Base-by-base conservation (phyloP, 2,888 invertebrate species). In the Hirudinaria manillensis region DNA sequence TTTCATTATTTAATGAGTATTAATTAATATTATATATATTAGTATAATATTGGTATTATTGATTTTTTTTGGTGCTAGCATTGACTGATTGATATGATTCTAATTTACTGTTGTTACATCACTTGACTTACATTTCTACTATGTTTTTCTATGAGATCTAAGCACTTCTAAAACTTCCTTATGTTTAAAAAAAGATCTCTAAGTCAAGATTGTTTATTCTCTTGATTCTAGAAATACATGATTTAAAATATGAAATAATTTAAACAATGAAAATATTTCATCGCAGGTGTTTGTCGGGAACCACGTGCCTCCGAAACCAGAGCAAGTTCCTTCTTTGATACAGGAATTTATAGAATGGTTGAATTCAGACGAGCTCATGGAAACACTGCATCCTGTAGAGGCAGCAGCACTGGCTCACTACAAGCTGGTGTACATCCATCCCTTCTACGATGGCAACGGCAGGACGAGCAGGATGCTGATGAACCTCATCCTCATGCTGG, bases 321-420 rank as follows among this genome's bases (percentile, higher is more conserved):
- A 90, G 0, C 90, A 93, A 79, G 89, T 98, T 75, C 89, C 89
- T 16, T 87, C 88, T 66, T 87, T 96, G 27, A 94, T 98, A 93
- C 88, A 89, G 27, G 91, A 92, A 80, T 94, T 97, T 83, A 89
- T 93, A n/a, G 89, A 90, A 27, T 98, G 97, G 98, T 86, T 98
- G 13, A 88, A 88, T 85, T 93, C 94, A 0, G 93, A 93, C 79
- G 91, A 91, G 83, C 92, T 93, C 13, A 86, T 91, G 78, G 36
- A 29, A 1, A 89, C 90, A 65, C 87, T 96, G 85, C 95, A 96
- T 87, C 94, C 95, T 29, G 92, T 96, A 80, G 93, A 94, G 85
- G 92, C 92, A 83, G 96, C 97, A 72, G 97, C 98, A 0, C 87
- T 97, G 74, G 96, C 95, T 0, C 98, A 98, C 87, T 98, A 97